A percentile compares a stretch with the other conserved stretches of the same genome.
Evolutionary conservation across 2,113 vertebrate genomes (phyloP).

Genomic region (Nyctereutes procyonoides): DNA sequence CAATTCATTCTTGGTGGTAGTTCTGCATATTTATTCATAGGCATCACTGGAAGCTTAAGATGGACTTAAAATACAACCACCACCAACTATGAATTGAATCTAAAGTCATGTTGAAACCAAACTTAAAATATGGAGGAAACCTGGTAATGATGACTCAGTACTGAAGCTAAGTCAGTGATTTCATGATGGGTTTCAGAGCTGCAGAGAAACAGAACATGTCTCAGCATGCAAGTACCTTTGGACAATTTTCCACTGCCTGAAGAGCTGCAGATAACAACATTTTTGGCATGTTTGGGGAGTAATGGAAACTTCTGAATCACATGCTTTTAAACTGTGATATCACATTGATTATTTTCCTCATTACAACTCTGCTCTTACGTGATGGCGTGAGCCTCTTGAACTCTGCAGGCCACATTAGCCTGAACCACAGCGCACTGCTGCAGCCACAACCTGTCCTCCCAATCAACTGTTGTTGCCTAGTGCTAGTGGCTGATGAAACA

Average conservation of each 20-base stretch:
- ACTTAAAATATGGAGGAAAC: slow-evolving; percentile 45
- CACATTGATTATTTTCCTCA: not conserved
- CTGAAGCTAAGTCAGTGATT: slow-evolving; percentile 4
- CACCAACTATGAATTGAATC: slow-evolving; percentile 11
- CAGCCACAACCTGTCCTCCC: not conserved
- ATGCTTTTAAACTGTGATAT: not conserved
- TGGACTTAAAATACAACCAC: not conserved
- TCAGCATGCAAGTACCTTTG: not conserved
- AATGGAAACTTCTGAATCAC: not conserved
- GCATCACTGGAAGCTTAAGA: slow-evolving; percentile 65
- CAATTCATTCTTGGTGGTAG: slow-evolving; percentile 57
- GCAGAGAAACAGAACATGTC: not conserved
- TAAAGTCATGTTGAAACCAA: slow-evolving; percentile 52
- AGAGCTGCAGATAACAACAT: not conserved
- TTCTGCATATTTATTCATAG: slow-evolving; percentile 66
- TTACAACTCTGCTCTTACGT: not conserved
- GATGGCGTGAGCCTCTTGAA: not conserved
- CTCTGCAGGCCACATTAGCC: not conserved
- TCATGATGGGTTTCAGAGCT: not conserved
- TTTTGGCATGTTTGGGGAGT: not conserved
- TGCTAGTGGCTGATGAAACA: not conserved
- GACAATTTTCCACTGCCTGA: slow-evolving; percentile 11
- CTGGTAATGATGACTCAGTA: slow-evolving; percentile 11
- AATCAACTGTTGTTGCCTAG: not conserved
- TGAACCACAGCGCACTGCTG: not conserved